These are phyloP conservation scores for Ceratotherium simum DNA, from an alignment of 2,113 vertebrate genomes.

Conservation along the genomic window DNA sequence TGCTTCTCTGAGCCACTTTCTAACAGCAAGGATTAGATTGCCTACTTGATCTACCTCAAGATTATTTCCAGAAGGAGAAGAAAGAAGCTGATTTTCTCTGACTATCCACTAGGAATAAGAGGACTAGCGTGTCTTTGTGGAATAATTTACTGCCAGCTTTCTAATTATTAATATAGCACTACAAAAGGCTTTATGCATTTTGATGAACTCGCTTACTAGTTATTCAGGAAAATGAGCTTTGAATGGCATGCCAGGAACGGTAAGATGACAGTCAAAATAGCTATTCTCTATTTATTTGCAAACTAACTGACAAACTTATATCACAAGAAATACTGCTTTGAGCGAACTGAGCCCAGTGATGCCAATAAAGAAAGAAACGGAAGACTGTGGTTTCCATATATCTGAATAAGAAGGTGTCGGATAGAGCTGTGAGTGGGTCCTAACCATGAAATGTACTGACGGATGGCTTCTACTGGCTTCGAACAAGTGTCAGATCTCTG, in stretches of 20 bases:
- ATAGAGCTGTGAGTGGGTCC: neutral
- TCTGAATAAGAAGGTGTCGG: slow-evolving; percentile 49
- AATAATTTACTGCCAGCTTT: slow-evolving; percentile 62
- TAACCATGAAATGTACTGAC: neutral
- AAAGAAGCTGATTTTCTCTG: slow-evolving; percentile 69
- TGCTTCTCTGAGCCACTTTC: slow-evolving; percentile 14
- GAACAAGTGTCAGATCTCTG: slow-evolving; percentile 45
- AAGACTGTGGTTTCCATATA: slow-evolving; percentile 51
- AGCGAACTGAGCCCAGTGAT: slow-evolving; percentile 73
- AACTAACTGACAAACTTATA: slow-evolving; percentile 80
- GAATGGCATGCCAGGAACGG: slow-evolving; percentile 69
- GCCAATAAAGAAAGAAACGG: slow-evolving; percentile 77
- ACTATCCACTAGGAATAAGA: slow-evolving; percentile 72
- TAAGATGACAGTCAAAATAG: slow-evolving; percentile 80
- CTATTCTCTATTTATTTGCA: slow-evolving; percentile 82
- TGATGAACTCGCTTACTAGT: slow-evolving; percentile 70
- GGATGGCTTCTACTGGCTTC: slow-evolving; percentile 32
- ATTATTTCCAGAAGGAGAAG: slow-evolving; percentile 34
- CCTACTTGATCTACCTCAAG: slow-evolving; percentile 42
- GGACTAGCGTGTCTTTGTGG: neutral
- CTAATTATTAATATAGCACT: slow-evolving; percentile 66
- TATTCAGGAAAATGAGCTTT: slow-evolving; percentile 76
- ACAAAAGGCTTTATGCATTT: slow-evolving; percentile 60
- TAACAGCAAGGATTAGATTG: slow-evolving; percentile 14
- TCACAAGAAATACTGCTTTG: slow-evolving; percentile 76